A percentile compares a stretch with the other conserved stretches of the same genome.
Evolutionary conservation across 1,140 invertebrate species (phyloP).

Genomic region (Euura lappo): DNA sequence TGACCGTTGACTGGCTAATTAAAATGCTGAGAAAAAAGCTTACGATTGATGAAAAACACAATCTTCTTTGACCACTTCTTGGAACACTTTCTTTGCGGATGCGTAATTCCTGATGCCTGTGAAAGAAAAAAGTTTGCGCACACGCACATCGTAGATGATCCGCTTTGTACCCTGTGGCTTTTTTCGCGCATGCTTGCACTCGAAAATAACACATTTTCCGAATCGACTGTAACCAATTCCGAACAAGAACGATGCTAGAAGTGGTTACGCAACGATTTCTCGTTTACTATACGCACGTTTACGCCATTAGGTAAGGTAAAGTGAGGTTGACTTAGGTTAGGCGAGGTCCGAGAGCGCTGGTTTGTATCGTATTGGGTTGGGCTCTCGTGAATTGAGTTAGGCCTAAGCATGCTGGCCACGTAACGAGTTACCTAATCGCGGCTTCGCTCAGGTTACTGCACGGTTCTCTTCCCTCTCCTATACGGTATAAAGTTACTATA

Average conservation of each 20-base stretch:
- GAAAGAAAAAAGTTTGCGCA: too few species aligned
- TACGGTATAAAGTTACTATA: not conserved
- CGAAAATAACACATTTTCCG: too few species aligned
- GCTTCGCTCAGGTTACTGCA: not conserved
- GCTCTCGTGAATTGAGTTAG: not conserved
- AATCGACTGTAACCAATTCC: too few species aligned
- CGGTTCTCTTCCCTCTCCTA: not conserved
- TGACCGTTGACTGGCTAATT: not conserved
- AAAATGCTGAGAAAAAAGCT: not conserved
- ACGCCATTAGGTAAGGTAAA: slow-evolving; percentile 3
- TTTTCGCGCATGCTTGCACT: too few species aligned
- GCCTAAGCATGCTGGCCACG: slow-evolving; percentile 22
- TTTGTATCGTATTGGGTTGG: slow-evolving; percentile 28
- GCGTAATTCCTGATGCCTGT: too few species aligned
- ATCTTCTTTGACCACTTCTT: too few species aligned
- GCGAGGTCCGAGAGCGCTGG: slow-evolving; percentile 26
- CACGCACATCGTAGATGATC: too few species aligned
- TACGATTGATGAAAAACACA: not conserved
- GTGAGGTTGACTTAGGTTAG: slow-evolving; percentile 10
- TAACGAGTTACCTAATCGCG: slow-evolving; percentile 42
- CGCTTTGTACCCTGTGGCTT: too few species aligned
- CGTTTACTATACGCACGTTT: slow-evolving; percentile 25
- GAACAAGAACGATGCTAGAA: too few species aligned
- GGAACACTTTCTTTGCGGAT: too few species aligned
- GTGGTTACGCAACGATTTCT: too few species aligned